Base-by-base conservation (phyloP, 1,140 invertebrate genomes). In the Bombus huntii region DNA sequence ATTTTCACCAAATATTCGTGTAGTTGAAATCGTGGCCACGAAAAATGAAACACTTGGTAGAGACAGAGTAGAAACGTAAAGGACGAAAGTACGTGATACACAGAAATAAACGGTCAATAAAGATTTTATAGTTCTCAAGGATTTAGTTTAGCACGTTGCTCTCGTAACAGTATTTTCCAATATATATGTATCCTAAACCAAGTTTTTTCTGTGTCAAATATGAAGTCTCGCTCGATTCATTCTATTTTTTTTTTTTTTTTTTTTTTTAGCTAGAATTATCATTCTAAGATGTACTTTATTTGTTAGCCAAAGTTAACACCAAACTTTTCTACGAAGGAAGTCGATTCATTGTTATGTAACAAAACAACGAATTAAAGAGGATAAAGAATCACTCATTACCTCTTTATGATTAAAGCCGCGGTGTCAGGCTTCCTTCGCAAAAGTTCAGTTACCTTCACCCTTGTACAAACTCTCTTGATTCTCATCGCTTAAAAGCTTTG, bases 381-480 rank as follows among this genome's bases (percentile, higher is more conserved):
- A 34, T 8, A 28, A 59, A 39, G 39, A 42, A 66, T 78, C 75
- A 8, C 37, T 68, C 31, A 65, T 79, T 79, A 79, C 5, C 22
- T 68, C 31, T 12, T 79, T 18, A 68, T 79, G 42, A 47, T 79
- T 79, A 79, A 28, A 76, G 28, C 39, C 75, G 0, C 31, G n/a
- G 59, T 44, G 31, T 78, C 62, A 10, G 44, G 31, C 68, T 79
- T 42, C 65, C 42, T 34, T 77, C 25, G 59, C 15, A 39, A 25
- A 79, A 78, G 39, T 66, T 18, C 39, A 44, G 53, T 39, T 76
- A 76, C 34, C 74, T 62, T 13, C 37, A 62, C n/a, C 15, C 34
- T 62, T n/a, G 12, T 42, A 9, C 57, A 77, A 77, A 62, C 37
- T 77, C 39, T 57, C 57, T 44, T 44, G n/a, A 10, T 44, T 68